Conservation (phyloP, 2,888 invertebrate genomes). For the Quadriops clusia region DNA sequence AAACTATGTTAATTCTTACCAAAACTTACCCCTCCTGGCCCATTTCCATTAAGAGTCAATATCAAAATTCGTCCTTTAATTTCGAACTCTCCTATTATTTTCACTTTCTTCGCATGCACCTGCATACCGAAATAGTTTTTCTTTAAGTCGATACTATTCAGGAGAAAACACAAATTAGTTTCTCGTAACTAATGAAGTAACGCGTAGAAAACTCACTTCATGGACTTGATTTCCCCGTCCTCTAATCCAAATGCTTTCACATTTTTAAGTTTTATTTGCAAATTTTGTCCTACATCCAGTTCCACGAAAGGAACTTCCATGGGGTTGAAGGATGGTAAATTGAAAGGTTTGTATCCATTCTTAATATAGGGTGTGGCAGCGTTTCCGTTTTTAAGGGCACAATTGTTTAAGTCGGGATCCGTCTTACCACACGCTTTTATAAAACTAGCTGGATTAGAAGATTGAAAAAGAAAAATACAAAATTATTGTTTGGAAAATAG, state of each 20-base stretch:
- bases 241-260: slow-evolving; percentile 9
- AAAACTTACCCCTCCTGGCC: slow-evolving; percentile 5
- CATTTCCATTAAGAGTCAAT: slow-evolving; percentile 12
- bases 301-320: neutral
- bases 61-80: slow-evolving; percentile 13
- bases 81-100: slow-evolving; percentile 6
- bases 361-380: slow-evolving; percentile 8
- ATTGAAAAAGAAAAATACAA: too few relatives aligned
- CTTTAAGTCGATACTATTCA: slow-evolving; percentile 4
- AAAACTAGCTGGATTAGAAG: slow-evolving; percentile 7
- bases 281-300: neutral
- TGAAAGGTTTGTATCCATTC: slow-evolving; percentile 1
- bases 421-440: slow-evolving; percentile 7
- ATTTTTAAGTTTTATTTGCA: slow-evolving; percentile 4
- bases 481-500: too few relatives aligned
- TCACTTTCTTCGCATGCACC: slow-evolving; percentile 4
- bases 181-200: neutral
- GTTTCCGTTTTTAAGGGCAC: slow-evolving; percentile 7
- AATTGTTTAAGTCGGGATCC: slow-evolving; percentile 7
- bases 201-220: slow-evolving; percentile 3
- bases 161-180: neutral
- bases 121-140: slow-evolving; percentile 7
- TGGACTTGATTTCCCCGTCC: too few relatives aligned
- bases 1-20: slow-evolving; percentile 3
- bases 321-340: neutral